Evolutionary conservation across 1,140 invertebrate genomes (phyloP).

Genomic region (Calosoma granatense): DNA sequence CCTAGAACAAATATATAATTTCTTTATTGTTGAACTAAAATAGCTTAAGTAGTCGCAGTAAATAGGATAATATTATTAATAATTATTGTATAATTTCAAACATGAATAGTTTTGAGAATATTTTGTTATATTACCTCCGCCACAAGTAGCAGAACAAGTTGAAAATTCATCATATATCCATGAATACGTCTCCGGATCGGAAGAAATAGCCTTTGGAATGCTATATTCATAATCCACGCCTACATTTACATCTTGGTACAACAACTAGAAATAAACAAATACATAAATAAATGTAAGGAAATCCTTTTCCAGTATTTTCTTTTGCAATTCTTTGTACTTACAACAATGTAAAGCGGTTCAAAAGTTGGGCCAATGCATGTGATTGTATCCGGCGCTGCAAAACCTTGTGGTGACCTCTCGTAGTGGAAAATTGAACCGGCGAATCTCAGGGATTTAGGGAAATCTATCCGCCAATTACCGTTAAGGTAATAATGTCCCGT

Average conservation of each 20-base stretch:
- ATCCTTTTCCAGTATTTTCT: not conserved
- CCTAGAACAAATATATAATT: constrained; percentile 38
- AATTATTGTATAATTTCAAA: too few relatives aligned
- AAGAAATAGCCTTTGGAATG: constrained; percentile 58
- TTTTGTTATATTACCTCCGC: constrained; percentile 67
- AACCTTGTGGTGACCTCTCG: constrained; percentile 65
- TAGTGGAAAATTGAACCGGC: constrained; percentile 82
- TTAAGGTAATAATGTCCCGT: constrained; percentile 83
- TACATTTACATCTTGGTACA: constrained; percentile 77
- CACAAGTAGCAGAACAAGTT: constrained; percentile 71
- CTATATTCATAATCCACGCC: constrained; percentile 89
- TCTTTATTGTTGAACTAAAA: not conserved
- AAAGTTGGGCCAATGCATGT: constrained; percentile 74
- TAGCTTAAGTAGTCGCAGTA: too few relatives aligned
- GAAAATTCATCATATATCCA: constrained; percentile 75
- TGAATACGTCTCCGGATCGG: constrained; percentile 59
- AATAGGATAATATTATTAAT: too few relatives aligned
- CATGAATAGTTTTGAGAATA: too few relatives aligned
- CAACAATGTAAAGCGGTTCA: constrained; percentile 78
- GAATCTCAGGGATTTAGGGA: constrained; percentile 65
- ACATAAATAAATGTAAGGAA: not conserved
- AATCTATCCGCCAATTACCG: constrained; percentile 88
- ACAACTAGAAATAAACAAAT: constrained; percentile 46
- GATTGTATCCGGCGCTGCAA: constrained; percentile 73
- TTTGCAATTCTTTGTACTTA: constrained; percentile 39